Conservation (phyloP, 2,113 vertebrate species). For the Tyrannus savana region DNA sequence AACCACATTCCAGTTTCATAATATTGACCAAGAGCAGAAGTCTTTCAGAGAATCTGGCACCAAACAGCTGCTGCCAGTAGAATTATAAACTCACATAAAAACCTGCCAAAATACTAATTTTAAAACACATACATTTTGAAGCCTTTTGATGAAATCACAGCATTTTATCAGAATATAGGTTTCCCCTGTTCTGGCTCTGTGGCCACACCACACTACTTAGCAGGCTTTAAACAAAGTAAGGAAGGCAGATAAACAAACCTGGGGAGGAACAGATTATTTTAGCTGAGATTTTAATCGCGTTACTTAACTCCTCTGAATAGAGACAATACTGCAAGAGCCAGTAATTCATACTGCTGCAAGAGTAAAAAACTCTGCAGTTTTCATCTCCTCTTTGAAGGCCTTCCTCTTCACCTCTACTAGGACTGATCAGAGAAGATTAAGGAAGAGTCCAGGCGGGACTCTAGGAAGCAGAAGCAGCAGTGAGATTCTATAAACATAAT, state of each 20-base stretch:
- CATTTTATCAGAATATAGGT: not conserved
- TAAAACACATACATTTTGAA: not conserved
- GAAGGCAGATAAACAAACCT: not conserved
- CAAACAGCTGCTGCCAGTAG: not conserved
- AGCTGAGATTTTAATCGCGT: not conserved
- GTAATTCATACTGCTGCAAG: not conserved
- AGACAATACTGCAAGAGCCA: not conserved
- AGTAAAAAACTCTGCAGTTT: not conserved
- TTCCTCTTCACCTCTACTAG: not conserved
- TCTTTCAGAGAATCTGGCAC: not conserved
- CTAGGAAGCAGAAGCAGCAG: not conserved
- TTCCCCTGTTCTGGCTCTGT: not conserved
- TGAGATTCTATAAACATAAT: not conserved
- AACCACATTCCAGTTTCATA: not conserved
- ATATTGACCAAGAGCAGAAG: not conserved
- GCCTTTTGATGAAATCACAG: not conserved
- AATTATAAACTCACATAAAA: not conserved
- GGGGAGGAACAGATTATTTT: not conserved
- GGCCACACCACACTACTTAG: not conserved
- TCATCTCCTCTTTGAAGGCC: not conserved
- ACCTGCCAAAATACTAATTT: not conserved
- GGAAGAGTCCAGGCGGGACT: not conserved
- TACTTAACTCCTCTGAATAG: not conserved
- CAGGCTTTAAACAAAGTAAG: slow-evolving; percentile 4
- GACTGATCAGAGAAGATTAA: not conserved